phyloP scores from a whole-genome alignment of 1,140 invertebrate genomes.

The Nylanderia fulva region DNA sequence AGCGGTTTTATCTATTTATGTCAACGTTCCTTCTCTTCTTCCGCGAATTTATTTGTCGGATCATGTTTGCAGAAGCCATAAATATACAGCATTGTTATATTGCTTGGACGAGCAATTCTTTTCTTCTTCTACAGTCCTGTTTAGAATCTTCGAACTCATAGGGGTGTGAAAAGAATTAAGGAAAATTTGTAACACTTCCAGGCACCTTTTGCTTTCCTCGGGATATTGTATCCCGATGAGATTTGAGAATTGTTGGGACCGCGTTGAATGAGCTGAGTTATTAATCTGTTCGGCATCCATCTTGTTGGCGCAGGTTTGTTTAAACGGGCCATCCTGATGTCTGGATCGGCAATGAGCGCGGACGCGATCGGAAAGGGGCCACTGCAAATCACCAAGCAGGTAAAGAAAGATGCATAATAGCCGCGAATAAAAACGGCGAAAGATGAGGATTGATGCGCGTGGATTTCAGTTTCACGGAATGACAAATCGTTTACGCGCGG shows the following conservation, averaged over 20 bases:
- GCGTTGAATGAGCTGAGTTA: slow-evolving; percentile 33
- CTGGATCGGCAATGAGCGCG: slow-evolving; percentile 95
- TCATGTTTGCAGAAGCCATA: not conserved
- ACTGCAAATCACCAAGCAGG: slow-evolving; percentile 91
- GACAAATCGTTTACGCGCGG: slow-evolving; percentile 45
- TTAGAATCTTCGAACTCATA: no score
- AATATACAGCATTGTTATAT: not conserved
- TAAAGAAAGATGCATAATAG: slow-evolving; percentile 61
- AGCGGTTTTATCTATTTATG: slow-evolving; percentile 34
- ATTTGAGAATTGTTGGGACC: slow-evolving; percentile 3
- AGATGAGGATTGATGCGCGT: slow-evolving; percentile 51
- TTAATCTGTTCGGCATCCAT: slow-evolving; percentile 56
- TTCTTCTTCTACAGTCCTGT: no score
- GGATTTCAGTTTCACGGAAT: slow-evolving; percentile 40
- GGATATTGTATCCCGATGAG: not conserved
- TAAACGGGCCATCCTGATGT: slow-evolving; percentile 96
- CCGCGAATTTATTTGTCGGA: not conserved
- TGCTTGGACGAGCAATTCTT: no score
- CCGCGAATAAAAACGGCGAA: slow-evolving; percentile 50
- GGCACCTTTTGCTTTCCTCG: not conserved
- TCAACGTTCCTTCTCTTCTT: not conserved
- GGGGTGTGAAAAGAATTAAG: no score
- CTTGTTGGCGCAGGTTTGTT: slow-evolving; percentile 90
- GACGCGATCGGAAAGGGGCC: slow-evolving; percentile 95
- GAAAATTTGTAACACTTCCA: no score